Conservation (phyloP, 2,797 vertebrate species). For the Macroramphosus scolopax region DNA sequence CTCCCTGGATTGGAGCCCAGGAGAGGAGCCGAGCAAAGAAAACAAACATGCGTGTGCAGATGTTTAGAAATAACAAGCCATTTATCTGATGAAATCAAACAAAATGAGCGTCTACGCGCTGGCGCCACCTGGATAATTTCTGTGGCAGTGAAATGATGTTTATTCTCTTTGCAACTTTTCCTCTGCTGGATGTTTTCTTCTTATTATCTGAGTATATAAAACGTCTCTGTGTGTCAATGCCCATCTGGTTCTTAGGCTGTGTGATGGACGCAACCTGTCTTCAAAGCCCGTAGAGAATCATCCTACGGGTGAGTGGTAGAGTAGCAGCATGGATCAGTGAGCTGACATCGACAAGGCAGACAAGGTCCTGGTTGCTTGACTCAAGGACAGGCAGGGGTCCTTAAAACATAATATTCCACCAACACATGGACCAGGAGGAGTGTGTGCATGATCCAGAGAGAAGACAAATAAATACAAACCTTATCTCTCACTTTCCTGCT, state of each 20-base stretch:
- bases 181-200: no score
- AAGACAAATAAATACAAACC: constrained; percentile 20
- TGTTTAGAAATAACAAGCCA: constrained; percentile 31
- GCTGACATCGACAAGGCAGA: constrained; percentile 51
- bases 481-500: constrained; percentile 17
- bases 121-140: neutral
- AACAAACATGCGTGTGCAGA: constrained; percentile 37
- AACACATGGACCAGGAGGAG: constrained; percentile 28
- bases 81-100: constrained; percentile 22
- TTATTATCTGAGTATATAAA: no score
- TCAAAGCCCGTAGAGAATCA: constrained; percentile 36
- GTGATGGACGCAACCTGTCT: constrained; percentile 66
- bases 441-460: constrained; percentile 13
- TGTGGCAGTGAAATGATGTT: neutral
- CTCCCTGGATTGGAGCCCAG: constrained; percentile 33
- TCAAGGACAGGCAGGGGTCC: constrained; percentile 51
- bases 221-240: constrained; percentile 29
- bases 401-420: constrained; percentile 30
- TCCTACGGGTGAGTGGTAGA: constrained; percentile 66
- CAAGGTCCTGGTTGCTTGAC: constrained; percentile 50
- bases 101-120: neutral
- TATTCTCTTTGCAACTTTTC: neutral
- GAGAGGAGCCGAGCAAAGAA: constrained; percentile 36
- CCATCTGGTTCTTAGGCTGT: constrained; percentile 31
- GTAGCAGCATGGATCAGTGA: constrained; percentile 63